phyloP scores from a whole-genome alignment of 1,140 invertebrate genomes.

The Aphidius gifuensis region DNA sequence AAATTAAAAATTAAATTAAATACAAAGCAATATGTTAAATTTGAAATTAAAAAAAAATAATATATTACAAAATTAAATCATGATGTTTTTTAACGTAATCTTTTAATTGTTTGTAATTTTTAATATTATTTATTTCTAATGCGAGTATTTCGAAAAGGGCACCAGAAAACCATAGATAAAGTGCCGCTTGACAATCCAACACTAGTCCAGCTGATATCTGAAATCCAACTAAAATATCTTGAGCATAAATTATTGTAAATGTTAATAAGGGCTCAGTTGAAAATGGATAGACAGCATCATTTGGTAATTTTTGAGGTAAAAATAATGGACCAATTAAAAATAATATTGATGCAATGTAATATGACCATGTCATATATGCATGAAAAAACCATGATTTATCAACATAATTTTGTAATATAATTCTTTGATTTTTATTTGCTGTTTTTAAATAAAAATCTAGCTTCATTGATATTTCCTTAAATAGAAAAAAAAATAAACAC shows the following conservation, averaged over 20 bases:
- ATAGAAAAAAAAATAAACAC: background rate
- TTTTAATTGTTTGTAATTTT: conserved; percentile 3
- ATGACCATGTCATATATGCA: conserved; percentile 3
- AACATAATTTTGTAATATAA: conserved; percentile 8
- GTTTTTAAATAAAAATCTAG: background rate
- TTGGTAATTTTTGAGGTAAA: conserved; percentile 26
- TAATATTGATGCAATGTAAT: background rate
- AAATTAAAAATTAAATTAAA: background rate
- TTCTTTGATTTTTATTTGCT: background rate
- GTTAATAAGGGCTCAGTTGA: conserved; percentile 16
- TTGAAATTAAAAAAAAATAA: background rate
- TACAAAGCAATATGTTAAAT: background rate
- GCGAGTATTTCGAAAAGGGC: conserved; percentile 32
- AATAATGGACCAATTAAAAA: conserved; percentile 25
- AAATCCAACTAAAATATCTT: conserved; percentile 26
- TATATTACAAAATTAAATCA: conserved; percentile 20
- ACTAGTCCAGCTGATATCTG: conserved; percentile 25
- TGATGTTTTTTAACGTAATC: conserved; percentile 29
- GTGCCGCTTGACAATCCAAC: conserved; percentile 26
- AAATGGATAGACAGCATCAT: conserved; percentile 30
- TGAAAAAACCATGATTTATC: conserved; percentile 12
- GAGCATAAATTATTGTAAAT: conserved; percentile 22
- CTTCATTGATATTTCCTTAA: background rate
- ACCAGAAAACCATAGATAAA: conserved; percentile 30
- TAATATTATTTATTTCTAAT: conserved; percentile 4